Percentiles rank a stretch among this genome's conserved stretches.
Conservation (phyloP, 2,797 vertebrate genomes). For the Zalophus californianus region DNA sequence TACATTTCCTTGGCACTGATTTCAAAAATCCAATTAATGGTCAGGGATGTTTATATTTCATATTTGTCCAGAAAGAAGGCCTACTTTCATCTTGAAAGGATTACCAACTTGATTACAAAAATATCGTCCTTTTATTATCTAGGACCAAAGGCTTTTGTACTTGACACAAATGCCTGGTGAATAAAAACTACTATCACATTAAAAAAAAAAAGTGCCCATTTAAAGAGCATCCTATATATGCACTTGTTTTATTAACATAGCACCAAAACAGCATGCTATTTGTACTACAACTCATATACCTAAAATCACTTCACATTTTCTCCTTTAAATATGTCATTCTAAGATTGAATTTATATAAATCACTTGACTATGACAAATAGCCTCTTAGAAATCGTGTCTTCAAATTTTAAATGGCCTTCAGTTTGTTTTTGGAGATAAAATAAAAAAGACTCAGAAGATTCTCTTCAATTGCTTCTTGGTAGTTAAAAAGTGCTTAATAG, state of each 20-base stretch:
- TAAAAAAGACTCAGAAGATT: background rate
- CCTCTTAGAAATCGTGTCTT: background rate
- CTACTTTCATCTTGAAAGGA: constrained; percentile 73
- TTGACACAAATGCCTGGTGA: constrained; percentile 25
- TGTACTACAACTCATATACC: background rate
- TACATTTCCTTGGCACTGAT: constrained; percentile 72
- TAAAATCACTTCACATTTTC: constrained; percentile 38
- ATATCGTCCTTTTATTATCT: constrained; percentile 62
- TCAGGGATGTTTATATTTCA: constrained; percentile 78
- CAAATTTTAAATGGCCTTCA: background rate
- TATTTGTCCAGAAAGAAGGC: constrained; percentile 63
- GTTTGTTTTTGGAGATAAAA: constrained; percentile 21
- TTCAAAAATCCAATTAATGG: constrained; percentile 78
- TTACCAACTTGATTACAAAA: constrained; percentile 75
- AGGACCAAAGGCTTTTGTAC: constrained; percentile 47
- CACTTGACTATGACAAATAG: background rate
- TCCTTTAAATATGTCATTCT: constrained; percentile 55
- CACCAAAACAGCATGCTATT: background rate
- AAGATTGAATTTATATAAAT: constrained; percentile 30
- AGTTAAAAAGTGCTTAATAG: background rate
- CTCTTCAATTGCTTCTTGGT: background rate
- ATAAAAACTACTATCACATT: constrained; percentile 42
- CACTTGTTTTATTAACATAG: background rate
- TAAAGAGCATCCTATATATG: background rate
- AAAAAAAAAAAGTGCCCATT: background rate